Conservation (phyloP, 2,113 vertebrate genomes). For the Tachysurus fulvidraco region DNA sequence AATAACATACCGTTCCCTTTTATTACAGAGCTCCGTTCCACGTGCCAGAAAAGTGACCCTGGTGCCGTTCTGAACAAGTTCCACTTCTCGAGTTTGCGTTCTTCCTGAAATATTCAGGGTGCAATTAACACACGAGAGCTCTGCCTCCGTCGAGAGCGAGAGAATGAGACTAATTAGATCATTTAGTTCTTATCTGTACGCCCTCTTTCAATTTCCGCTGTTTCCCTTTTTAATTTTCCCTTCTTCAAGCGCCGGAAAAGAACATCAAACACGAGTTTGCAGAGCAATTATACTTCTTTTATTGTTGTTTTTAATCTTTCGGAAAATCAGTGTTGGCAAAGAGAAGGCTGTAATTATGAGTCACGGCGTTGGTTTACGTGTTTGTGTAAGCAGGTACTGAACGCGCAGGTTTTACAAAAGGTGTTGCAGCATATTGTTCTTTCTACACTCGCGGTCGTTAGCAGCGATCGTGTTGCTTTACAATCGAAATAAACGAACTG, state of each 20-base stretch:
- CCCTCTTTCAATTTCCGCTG: conserved; percentile 30
- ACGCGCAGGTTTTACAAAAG: neutral
- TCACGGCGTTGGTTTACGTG: neutral
- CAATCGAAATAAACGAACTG: neutral
- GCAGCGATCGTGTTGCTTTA: neutral
- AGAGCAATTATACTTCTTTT: conserved; percentile 34
- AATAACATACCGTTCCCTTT: neutral
- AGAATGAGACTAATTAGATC: conserved; percentile 32
- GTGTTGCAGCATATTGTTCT: neutral
- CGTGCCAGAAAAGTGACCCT: neutral
- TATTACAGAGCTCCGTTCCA: neutral
- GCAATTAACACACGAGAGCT: conserved; percentile 1
- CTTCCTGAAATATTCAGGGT: neutral
- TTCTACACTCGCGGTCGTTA: neutral
- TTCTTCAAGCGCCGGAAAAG: conserved; percentile 32
- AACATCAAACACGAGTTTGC: conserved; percentile 1
- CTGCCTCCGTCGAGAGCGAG: neutral
- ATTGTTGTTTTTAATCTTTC: conserved; percentile 24
- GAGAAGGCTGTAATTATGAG: conserved; percentile 37
- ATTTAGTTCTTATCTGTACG: conserved; percentile 12
- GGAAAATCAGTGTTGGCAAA: conserved; percentile 10
- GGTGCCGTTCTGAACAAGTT: neutral
- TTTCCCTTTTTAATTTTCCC: conserved; percentile 42
- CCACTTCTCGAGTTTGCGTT: neutral
- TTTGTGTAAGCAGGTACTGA: neutral